phyloP scores from a whole-genome alignment of 1,140 invertebrate species.

The Hylaeus anthracinus region DNA sequence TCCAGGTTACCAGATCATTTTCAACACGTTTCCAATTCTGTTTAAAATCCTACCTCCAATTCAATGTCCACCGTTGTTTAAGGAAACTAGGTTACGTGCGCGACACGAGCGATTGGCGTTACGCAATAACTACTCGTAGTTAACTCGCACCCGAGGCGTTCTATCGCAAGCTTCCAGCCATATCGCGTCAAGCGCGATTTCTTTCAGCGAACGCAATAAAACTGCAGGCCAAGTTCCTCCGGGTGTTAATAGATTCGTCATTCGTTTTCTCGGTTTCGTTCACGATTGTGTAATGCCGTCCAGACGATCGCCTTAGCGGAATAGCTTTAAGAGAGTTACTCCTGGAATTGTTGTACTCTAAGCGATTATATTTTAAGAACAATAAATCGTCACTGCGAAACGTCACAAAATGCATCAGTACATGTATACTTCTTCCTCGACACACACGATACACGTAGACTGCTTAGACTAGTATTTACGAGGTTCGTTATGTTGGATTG shows the following conservation, averaged over 20 bases:
- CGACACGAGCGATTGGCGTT: background rate
- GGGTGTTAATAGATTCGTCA: slow-evolving; percentile 10
- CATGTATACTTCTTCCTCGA: background rate
- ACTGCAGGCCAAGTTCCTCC: background rate
- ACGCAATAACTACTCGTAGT: background rate
- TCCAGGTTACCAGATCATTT: too few relatives aligned
- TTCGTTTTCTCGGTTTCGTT: background rate
- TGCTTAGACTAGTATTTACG: background rate
- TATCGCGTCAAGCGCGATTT: background rate
- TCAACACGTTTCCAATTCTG: too few relatives aligned
- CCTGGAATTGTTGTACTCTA: background rate
- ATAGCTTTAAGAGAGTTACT: background rate
- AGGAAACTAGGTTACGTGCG: slow-evolving; percentile 3
- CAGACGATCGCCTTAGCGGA: background rate
- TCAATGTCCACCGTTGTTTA: slow-evolving; percentile 6
- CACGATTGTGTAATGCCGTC: slow-evolving; percentile 9
- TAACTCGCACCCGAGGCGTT: background rate
- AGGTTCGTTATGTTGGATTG: background rate
- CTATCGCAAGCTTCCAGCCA: background rate
- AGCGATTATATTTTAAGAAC: background rate
- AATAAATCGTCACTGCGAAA: background rate
- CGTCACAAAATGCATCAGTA: background rate
- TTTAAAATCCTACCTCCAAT: background rate
- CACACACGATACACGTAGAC: background rate
- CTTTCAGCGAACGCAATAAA: slow-evolving; percentile 21